Conservation (phyloP, 2,888 invertebrate species). For the Dione juno region DNA sequence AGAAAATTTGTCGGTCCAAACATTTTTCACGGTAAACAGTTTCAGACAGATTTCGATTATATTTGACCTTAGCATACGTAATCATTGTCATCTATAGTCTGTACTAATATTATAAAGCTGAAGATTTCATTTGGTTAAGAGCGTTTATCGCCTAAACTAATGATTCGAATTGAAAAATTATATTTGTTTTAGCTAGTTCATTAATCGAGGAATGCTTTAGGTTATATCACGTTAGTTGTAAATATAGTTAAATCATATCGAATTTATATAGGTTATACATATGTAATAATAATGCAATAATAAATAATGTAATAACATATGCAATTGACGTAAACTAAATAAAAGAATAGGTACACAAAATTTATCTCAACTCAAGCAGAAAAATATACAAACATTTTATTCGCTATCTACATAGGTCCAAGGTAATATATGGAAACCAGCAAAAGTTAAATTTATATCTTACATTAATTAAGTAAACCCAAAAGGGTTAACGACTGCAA, state of each 20-base stretch:
- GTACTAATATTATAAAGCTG: no score
- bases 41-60: conserved; percentile 29
- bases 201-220: no score
- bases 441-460: neutral
- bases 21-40: conserved; percentile 33
- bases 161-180: no score
- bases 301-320: no score
- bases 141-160: no score
- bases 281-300: neutral
- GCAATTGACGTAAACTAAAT: neutral
- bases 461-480: neutral
- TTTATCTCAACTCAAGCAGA: neutral
- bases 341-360: neutral
- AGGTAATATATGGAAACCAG: neutral
- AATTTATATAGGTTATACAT: no score
- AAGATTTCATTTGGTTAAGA: no score
- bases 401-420: neutral
- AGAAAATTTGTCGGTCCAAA: conserved; percentile 35
- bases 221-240: no score
- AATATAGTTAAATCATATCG: no score
- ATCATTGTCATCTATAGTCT: neutral
- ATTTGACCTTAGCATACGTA: conserved; percentile 21
- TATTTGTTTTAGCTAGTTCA: no score
- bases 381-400: conserved; percentile 1
- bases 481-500: neutral